Conservation (phyloP, 2,113 vertebrate genomes). For the Perccottus glenii region DNA sequence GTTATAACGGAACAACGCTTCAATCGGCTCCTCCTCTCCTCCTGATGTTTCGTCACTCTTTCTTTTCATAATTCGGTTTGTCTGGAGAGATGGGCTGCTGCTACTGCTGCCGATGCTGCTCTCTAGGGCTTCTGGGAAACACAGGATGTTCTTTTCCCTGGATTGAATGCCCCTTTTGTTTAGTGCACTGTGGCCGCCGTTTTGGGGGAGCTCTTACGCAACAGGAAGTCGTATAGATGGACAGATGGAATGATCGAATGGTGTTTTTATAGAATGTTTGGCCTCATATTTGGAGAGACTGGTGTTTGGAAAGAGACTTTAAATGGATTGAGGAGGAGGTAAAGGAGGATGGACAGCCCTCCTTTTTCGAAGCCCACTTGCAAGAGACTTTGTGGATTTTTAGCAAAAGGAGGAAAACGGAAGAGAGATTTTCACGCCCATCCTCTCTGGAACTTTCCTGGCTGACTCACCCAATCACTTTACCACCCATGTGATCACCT, state of each 20-base stretch:
- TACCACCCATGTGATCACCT: slow-evolving; percentile 57
- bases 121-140: slow-evolving; percentile 29
- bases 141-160: slow-evolving; percentile 35
- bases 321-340: slow-evolving; percentile 39
- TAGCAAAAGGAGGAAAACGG: slow-evolving; percentile 58
- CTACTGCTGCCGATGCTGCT: slow-evolving; percentile 53
- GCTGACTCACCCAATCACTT: slow-evolving; percentile 63
- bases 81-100: slow-evolving; percentile 23
- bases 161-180: slow-evolving; percentile 60
- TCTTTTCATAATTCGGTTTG: slow-evolving; percentile 47
- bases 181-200: slow-evolving; percentile 73
- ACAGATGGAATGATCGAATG: slow-evolving; percentile 2
- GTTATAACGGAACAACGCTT: neutral
- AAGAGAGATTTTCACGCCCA: slow-evolving; percentile 59
- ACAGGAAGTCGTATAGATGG: slow-evolving; percentile 26
- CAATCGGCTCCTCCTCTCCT: slow-evolving; percentile 44
- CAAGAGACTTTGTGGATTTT: slow-evolving; percentile 73
- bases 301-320: slow-evolving; percentile 48
- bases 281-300: slow-evolving; percentile 51
- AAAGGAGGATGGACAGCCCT: slow-evolving; percentile 32
- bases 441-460: slow-evolving; percentile 65
- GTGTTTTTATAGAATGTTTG: slow-evolving; percentile 17
- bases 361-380: slow-evolving; percentile 39
- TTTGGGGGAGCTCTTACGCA: slow-evolving; percentile 19
- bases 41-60: slow-evolving; percentile 48